Conservation (phyloP, 2,797 vertebrate genomes). For the Catharus ustulatus region DNA sequence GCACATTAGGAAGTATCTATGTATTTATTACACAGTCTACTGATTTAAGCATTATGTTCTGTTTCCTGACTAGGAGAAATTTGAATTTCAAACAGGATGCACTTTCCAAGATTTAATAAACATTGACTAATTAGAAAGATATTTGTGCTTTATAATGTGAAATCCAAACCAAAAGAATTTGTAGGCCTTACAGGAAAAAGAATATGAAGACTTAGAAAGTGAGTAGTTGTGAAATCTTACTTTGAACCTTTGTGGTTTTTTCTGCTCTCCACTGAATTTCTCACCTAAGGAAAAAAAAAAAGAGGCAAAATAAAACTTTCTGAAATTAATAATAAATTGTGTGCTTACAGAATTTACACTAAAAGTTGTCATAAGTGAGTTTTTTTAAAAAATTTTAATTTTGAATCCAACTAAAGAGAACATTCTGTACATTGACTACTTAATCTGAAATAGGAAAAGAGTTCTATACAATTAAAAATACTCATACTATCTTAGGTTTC, state of each 20-base stretch:
- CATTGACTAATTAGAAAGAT: background rate
- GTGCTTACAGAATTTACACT: background rate
- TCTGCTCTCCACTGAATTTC: constrained; percentile 39
- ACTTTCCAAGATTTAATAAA: background rate
- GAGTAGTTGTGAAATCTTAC: constrained; percentile 59
- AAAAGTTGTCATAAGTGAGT: background rate
- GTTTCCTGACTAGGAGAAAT: background rate
- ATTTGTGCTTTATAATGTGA: background rate
- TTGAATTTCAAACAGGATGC: background rate
- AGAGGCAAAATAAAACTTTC: constrained; percentile 2
- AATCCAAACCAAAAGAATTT: background rate
- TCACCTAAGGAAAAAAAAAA: constrained; percentile 65
- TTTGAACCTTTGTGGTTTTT: constrained; percentile 67
- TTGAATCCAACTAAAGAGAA: background rate
- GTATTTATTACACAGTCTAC: background rate
- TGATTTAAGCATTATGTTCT: background rate
- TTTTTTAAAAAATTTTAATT: background rate
- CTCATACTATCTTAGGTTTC: background rate
- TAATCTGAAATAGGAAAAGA: background rate
- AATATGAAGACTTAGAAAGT: background rate
- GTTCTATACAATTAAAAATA: background rate
- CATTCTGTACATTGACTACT: background rate
- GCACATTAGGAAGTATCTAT: background rate
- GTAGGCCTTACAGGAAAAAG: background rate
- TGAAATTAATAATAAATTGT: background rate